These are phyloP conservation scores for Aegotheles bennettii DNA, from an alignment of 2,113 vertebrate species.

Conservation along the genomic window DNA sequence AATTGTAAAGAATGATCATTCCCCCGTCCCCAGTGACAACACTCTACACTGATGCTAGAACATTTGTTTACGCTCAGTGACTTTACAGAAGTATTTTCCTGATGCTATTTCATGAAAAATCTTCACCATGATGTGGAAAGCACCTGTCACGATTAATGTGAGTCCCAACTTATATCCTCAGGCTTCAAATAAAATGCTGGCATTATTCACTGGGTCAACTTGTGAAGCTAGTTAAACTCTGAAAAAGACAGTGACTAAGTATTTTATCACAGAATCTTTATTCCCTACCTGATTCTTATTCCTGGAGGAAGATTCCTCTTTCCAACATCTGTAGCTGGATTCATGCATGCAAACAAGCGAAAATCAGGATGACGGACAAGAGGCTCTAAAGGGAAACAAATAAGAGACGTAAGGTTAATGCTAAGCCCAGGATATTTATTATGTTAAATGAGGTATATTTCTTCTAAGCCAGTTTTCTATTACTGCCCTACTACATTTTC, in stretches of 20 bases:
- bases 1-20: neutral
- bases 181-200: neutral
- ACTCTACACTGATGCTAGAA: neutral
- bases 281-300: slow-evolving; percentile 90
- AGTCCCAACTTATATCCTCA: neutral
- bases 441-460: neutral
- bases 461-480: neutral
- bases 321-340: slow-evolving; percentile 96
- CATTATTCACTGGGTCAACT: neutral
- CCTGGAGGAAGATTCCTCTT: slow-evolving; percentile 95
- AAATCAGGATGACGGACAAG: slow-evolving; percentile 90
- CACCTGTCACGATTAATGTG: neutral
- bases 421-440: neutral
- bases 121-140: neutral
- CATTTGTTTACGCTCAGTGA: neutral
- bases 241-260: neutral
- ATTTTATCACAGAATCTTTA: neutral
- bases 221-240: neutral
- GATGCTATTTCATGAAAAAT: neutral
- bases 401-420: neutral
- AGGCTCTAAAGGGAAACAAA: slow-evolving; percentile 76
- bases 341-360: slow-evolving; percentile 96
- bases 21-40: neutral
- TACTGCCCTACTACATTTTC: neutral
- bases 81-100: neutral